Evolutionary conservation across 2,797 vertebrate species (phyloP).

Genomic region (Scolopax bukidnonensis): DNA sequence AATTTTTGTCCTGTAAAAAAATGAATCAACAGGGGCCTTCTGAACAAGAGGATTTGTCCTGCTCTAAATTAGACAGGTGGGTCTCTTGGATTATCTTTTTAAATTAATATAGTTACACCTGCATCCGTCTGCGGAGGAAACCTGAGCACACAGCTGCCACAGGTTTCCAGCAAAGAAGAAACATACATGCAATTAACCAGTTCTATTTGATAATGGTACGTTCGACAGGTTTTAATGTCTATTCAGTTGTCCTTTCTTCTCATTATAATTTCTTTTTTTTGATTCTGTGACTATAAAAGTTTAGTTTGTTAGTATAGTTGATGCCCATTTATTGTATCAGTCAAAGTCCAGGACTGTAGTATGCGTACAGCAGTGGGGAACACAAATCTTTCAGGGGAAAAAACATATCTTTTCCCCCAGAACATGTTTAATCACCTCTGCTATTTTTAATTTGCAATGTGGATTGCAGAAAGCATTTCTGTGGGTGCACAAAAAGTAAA

Average conservation of each 20-base stretch:
- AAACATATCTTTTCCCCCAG: not conserved
- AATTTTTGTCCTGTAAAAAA: not conserved
- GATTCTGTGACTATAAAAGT: not conserved
- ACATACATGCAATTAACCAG: not conserved
- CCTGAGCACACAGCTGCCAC: not conserved
- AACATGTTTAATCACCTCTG: not conserved
- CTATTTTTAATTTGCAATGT: not conserved
- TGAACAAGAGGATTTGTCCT: not conserved
- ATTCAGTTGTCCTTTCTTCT: not conserved
- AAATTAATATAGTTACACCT: not conserved
- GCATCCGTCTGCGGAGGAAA: not conserved
- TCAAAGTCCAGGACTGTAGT: not conserved
- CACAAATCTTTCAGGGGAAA: not conserved
- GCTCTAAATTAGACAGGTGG: not conserved
- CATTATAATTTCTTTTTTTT: not conserved
- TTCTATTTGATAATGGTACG: not conserved
- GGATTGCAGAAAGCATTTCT: not conserved
- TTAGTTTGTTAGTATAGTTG: not conserved
- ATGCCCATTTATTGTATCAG: not conserved
- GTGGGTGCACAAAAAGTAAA: not conserved
- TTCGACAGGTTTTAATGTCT: not conserved
- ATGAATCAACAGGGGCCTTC: not conserved
- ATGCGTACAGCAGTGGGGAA: not conserved
- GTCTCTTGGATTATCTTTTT: not conserved
- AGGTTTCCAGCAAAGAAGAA: not conserved